Conservation (phyloP, 2,888 invertebrate genomes). For the Notocelia uddmanniana region DNA sequence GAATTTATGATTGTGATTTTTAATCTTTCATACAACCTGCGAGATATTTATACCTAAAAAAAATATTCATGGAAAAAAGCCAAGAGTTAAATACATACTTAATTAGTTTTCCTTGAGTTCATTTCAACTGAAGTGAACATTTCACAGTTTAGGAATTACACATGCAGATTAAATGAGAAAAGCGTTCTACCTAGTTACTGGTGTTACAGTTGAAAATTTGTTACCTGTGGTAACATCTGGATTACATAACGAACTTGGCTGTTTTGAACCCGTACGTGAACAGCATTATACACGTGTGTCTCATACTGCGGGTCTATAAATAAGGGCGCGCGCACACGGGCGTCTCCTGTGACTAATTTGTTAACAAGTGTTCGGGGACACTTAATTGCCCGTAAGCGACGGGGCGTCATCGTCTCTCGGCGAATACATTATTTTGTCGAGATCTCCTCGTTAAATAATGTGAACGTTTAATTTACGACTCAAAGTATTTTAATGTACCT, state of each 20-base stretch:
- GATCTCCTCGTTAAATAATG: conserved; percentile 70
- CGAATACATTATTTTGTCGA: conserved; percentile 72
- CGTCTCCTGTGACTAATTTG: conserved; percentile 77
- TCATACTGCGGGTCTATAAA: conserved; percentile 62
- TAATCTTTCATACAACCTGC: no score
- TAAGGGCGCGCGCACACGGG: conserved; percentile 69
- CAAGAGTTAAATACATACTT: no score
- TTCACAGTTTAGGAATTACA: not conserved
- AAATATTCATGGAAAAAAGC: no score
- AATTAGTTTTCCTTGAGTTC: no score
- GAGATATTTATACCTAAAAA: not conserved
- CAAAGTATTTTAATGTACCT: conserved; percentile 28
- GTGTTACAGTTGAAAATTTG: no score
- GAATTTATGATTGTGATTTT: no score
- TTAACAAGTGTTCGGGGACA: conserved; percentile 79
- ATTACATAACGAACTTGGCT: not conserved
- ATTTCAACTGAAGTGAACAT: no score
- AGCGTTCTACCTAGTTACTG: no score
- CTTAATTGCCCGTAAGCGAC: conserved; percentile 75
- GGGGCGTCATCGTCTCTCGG: conserved; percentile 75
- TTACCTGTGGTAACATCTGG: no score
- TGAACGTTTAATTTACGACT: conserved; percentile 64
- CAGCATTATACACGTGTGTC: conserved; percentile 25
- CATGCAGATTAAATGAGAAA: no score
- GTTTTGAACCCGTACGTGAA: not conserved